Percentiles rank a stretch among this genome's conserved stretches.
Evolutionary conservation across 2,797 vertebrate genomes (phyloP).

Genomic region (Amniataba percoides): DNA sequence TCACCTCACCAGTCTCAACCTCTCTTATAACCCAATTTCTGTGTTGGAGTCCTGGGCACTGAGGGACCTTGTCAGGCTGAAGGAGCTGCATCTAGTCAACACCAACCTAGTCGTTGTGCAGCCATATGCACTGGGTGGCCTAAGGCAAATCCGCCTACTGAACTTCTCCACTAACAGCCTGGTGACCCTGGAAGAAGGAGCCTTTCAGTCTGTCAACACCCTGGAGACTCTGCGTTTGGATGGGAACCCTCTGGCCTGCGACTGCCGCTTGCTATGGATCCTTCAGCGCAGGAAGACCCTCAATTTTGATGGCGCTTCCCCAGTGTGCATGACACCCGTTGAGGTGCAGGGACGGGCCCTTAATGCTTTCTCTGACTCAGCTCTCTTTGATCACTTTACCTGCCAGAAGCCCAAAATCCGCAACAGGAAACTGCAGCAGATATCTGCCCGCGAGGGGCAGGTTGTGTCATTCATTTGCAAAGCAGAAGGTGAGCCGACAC

Average conservation of each 20-base stretch:
- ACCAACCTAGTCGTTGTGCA: slow-evolving; percentile 90
- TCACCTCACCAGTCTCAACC: slow-evolving; percentile 93
- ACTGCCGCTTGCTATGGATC: slow-evolving; percentile 97
- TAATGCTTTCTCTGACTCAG: slow-evolving; percentile 91
- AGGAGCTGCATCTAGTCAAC: slow-evolving; percentile 94
- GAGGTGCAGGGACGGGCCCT: slow-evolving; percentile 93
- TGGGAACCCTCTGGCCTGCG: slow-evolving; percentile 94
- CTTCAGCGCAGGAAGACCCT: slow-evolving; percentile 96
- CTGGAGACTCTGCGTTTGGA: slow-evolving; percentile 94
- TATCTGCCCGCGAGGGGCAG: slow-evolving; percentile 90
- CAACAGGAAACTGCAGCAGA: slow-evolving; percentile 93
- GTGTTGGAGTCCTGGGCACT: slow-evolving; percentile 93
- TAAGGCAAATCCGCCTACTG: slow-evolving; percentile 94
- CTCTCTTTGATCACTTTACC: slow-evolving; percentile 96
- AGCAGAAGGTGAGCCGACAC: slow-evolving; percentile 93
- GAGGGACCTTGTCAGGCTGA: slow-evolving; percentile 91
- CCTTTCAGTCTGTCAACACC: slow-evolving; percentile 95
- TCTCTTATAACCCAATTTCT: slow-evolving; percentile 96
- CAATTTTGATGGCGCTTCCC: slow-evolving; percentile 92
- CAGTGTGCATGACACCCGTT: slow-evolving; percentile 89
- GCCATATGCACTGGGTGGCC: slow-evolving; percentile 91
- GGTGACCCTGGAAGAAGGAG: slow-evolving; percentile 92
- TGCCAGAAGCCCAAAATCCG: slow-evolving; percentile 96
- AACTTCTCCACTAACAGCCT: slow-evolving; percentile 94
- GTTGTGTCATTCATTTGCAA: slow-evolving; percentile 92